Percentiles rank a stretch among this genome's conserved stretches.
Evolutionary conservation across 1,140 invertebrate genomes (phyloP).

Genomic region (Thaumetopoea pityocampa): DNA sequence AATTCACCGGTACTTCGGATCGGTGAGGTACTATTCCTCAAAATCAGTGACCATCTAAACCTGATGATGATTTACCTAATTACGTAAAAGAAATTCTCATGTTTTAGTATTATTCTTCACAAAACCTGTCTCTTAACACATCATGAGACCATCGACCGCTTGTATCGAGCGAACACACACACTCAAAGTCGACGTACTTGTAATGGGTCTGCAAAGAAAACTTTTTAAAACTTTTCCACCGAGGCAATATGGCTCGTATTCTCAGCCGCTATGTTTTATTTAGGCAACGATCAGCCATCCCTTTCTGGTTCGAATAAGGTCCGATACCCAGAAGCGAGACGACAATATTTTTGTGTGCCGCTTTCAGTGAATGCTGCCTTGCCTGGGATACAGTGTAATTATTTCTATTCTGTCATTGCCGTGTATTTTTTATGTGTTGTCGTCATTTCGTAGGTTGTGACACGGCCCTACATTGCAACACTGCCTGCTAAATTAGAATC

Average conservation of each 20-base stretch:
- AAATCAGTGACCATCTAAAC: no score
- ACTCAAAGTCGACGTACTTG: slow-evolving; percentile 58
- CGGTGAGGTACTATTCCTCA: no score
- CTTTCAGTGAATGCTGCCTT: slow-evolving; percentile 45
- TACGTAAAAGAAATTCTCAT: slow-evolving; percentile 2
- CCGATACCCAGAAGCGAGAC: slow-evolving; percentile 33
- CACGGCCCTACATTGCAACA: slow-evolving; percentile 11
- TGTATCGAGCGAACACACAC: slow-evolving; percentile 61
- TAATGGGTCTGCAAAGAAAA: slow-evolving; percentile 77
- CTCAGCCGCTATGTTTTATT: slow-evolving; percentile 74
- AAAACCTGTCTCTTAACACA: slow-evolving; percentile 25
- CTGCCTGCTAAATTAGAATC: slow-evolving; percentile 16
- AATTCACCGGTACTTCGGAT: no score
- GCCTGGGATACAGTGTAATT: slow-evolving; percentile 74
- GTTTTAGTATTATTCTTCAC: slow-evolving; percentile 11
- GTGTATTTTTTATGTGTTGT: slow-evolving; percentile 66
- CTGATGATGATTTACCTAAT: neutral
- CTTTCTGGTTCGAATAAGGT: slow-evolving; percentile 30
- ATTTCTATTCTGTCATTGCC: slow-evolving; percentile 73
- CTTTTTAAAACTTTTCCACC: slow-evolving; percentile 77
- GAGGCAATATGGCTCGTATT: slow-evolving; percentile 77
- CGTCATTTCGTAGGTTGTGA: slow-evolving; percentile 47
- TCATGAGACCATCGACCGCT: slow-evolving; percentile 57
- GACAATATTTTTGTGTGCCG: slow-evolving; percentile 36
- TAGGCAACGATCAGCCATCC: slow-evolving; percentile 63